Base-by-base conservation (phyloP, 2,113 vertebrate species). In the Amia ocellicauda region DNA sequence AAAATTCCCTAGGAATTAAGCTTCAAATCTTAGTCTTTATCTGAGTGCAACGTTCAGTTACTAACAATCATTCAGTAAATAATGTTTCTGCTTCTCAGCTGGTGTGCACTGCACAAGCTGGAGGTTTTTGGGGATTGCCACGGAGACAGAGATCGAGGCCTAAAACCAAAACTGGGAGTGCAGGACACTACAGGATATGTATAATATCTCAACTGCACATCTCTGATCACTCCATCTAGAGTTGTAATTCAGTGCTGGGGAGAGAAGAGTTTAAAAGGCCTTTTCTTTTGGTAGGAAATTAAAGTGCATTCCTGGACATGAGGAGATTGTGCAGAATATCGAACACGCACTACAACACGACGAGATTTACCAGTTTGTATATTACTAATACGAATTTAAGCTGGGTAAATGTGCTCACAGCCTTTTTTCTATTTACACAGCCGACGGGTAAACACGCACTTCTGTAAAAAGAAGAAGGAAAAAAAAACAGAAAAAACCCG, bases 1-100 rank as follows among this genome's bases (percentile, higher is more conserved):
- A 23, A 69, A 73, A 82, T 71, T 73, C 75, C 73, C 26, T 36
- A 49, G 69, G 73, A 76, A 69, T 69, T 70, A 71, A 68, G 71
- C 61, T 63, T 67, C 27, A 63, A 71, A 78, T 71, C 71, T 67
- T 56, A 29, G 70, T 75, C 68, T 78, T 74, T 68, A 74, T 69
- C 63, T 71, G 58, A 80, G 78, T 68, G 59, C 64, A 50, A 73
- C 67, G 68, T 67, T 43, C 42, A 29, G 63, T 36, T 7, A 36
- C 31, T 36, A 11, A 11, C 31, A 36, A 36, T 36, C 31, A 1
- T 36, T 36, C 31, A 7, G 31, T 11, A 36, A 36, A 36, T 11
- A 36, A 36, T 7, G 31, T 7, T 11, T 36, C n/a, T 36, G 31
- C 31, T 36, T 36, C 11, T 36, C 31, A 36, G 11, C 31, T 36